These are phyloP conservation scores for Coracias cyanogaster DNA, from an alignment of 2,797 vertebrate genomes.

Conservation along the genomic window DNA sequence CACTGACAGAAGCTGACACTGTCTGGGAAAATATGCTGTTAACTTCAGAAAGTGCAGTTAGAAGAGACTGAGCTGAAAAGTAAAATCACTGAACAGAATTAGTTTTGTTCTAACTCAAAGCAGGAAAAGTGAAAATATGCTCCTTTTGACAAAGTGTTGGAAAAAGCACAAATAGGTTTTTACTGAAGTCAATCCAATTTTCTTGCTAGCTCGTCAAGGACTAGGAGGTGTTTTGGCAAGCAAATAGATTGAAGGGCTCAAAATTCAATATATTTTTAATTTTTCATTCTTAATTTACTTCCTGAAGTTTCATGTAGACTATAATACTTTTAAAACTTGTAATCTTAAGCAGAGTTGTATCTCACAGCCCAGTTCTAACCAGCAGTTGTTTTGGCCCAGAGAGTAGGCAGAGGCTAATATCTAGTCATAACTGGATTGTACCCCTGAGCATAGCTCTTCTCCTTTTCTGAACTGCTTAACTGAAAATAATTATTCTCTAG, in stretches of 20 bases:
- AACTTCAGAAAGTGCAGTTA: no score
- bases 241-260: background rate
- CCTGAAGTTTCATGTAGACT: background rate
- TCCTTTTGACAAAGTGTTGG: background rate
- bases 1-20: no score
- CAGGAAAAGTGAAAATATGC: background rate
- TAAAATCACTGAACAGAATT: no score
- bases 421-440: background rate
- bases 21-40: no score
- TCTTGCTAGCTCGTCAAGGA: background rate
- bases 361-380: background rate
- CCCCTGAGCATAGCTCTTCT: background rate
- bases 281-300: background rate
- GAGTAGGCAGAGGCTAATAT: background rate
- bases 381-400: background rate
- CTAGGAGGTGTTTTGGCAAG: background rate
- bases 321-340: background rate
- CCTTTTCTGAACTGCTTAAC: background rate
- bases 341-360: background rate
- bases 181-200: background rate
- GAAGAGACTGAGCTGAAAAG: no score
- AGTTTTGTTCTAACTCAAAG: no score
- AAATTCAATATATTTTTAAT: background rate
- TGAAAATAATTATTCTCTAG: background rate
- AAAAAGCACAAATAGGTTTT: background rate